Evolutionary conservation across 2,113 vertebrate species (phyloP).

Genomic region (Oncorhynchus nerka): DNA sequence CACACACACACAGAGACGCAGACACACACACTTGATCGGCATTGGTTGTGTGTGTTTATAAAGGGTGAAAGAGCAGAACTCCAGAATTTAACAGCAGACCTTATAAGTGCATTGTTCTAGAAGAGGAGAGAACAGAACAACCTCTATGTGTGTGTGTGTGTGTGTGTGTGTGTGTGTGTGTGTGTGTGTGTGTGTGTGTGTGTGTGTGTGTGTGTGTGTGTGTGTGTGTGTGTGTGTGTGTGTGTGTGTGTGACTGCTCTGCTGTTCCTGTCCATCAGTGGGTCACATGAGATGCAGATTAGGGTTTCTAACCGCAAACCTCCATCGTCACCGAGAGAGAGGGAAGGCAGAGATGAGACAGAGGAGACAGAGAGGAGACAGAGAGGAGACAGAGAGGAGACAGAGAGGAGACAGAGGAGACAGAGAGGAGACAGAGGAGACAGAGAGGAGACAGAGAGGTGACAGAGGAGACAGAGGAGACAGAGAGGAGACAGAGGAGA

Average conservation of each 20-base stretch:
- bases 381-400: background rate
- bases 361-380: background rate
- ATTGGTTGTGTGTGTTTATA: background rate
- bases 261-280: slow-evolving; percentile 71
- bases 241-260: slow-evolving; percentile 46
- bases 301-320: slow-evolving; percentile 73
- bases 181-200: slow-evolving; percentile 5
- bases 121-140: too few species aligned
- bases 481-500: background rate
- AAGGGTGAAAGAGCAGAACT: slow-evolving; percentile 1
- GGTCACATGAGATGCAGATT: slow-evolving; percentile 75
- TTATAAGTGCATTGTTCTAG: background rate
- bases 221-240: slow-evolving; percentile 24
- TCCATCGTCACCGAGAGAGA: slow-evolving; percentile 50
- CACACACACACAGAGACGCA: background rate
- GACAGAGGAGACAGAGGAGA: background rate
- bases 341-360: background rate
- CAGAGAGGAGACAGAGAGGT: slow-evolving; percentile 1
- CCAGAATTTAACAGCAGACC: slow-evolving; percentile 1
- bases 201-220: slow-evolving; percentile 8
- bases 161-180: background rate
- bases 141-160: too few species aligned
- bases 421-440: background rate
- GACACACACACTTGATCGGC: background rate
- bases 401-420: background rate